Percentiles rank a stretch among this genome's conserved stretches.
phyloP scores from a whole-genome alignment of 2,888 invertebrate species.

The Drosophila anceps region DNA sequence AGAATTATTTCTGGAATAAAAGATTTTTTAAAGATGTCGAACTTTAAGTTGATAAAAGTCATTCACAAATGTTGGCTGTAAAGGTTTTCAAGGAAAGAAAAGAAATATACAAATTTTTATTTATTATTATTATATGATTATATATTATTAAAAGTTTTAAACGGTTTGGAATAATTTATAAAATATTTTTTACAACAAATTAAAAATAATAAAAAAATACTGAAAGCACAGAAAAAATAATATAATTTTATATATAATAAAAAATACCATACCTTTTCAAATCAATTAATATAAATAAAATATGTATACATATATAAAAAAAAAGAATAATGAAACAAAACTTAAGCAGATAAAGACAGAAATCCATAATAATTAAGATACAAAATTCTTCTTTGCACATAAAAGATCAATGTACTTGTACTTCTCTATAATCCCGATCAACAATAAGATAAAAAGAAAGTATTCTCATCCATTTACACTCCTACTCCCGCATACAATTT shows the following conservation, averaged over 20 bases:
- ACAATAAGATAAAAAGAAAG: slow-evolving; percentile 27
- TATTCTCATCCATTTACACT: slow-evolving; percentile 26
- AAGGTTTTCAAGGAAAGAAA: too few relatives aligned
- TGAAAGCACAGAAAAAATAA: too few relatives aligned
- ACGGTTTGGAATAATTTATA: too few relatives aligned
- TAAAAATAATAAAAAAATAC: too few relatives aligned
- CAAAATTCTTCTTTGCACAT: neutral
- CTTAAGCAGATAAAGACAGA: neutral
- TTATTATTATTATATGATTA: too few relatives aligned
- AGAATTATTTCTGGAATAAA: neutral
- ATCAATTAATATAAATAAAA: too few relatives aligned
- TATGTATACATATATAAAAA: neutral
- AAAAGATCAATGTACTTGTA: slow-evolving; percentile 10
- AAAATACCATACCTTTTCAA: too few relatives aligned
- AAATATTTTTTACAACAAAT: too few relatives aligned
- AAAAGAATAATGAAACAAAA: neutral
- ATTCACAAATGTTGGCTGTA: neutral
- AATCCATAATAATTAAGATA: slow-evolving; percentile 4
- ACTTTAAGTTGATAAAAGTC: neutral
- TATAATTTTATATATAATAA: too few relatives aligned
- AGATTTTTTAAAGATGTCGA: neutral
- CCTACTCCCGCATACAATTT: slow-evolving; percentile 1
- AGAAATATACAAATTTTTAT: too few relatives aligned
- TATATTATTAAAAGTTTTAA: too few relatives aligned
- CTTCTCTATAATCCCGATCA: slow-evolving; percentile 9